Percentiles rank a stretch among this genome's conserved stretches.
phyloP scores from a whole-genome alignment of 2,888 invertebrate genomes.

The Caenorhabditis sp. region DNA sequence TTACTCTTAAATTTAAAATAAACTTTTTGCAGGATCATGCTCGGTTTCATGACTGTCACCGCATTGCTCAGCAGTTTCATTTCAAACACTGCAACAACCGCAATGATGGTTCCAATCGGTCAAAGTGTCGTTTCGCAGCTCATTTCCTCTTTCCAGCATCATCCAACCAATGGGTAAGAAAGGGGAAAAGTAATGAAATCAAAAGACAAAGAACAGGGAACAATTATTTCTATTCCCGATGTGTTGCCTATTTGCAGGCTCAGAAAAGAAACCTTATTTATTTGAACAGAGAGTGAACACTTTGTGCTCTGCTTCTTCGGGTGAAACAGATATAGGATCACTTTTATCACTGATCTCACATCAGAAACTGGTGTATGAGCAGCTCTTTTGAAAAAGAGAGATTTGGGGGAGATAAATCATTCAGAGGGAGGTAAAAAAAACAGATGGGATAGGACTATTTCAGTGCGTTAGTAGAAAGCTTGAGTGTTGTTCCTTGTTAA shows the following conservation, averaged over 20 bases:
- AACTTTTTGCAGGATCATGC: constrained; percentile 78
- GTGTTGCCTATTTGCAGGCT: not conserved
- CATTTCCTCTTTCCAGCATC: constrained; percentile 72
- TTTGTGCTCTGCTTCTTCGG: constrained; percentile 11
- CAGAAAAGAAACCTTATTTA: constrained; percentile 21
- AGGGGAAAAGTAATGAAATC: constrained; percentile 13
- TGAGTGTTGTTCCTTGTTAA: not conserved
- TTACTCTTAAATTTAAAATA: constrained; percentile 12
- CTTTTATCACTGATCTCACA: constrained; percentile 36
- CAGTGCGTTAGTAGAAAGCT: not conserved
- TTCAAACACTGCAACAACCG: constrained; percentile 84
- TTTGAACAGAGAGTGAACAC: constrained; percentile 31
- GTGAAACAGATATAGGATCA: constrained; percentile 29
- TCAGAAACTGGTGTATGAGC: constrained; percentile 27
- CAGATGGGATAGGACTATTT: not conserved
- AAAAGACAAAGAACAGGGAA: constrained; percentile 27
- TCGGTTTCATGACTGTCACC: constrained; percentile 82
- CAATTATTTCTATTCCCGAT: constrained; percentile 1
- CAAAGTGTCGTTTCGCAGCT: constrained; percentile 78
- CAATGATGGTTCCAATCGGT: constrained; percentile 88
- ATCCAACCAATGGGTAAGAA: constrained; percentile 73
- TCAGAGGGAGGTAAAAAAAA: not conserved
- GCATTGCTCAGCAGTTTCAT: constrained; percentile 81
- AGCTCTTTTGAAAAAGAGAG: not conserved
- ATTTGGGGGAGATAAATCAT: constrained; percentile 11